Conservation (phyloP, 2,113 vertebrate species). For the Bubo bubo region DNA sequence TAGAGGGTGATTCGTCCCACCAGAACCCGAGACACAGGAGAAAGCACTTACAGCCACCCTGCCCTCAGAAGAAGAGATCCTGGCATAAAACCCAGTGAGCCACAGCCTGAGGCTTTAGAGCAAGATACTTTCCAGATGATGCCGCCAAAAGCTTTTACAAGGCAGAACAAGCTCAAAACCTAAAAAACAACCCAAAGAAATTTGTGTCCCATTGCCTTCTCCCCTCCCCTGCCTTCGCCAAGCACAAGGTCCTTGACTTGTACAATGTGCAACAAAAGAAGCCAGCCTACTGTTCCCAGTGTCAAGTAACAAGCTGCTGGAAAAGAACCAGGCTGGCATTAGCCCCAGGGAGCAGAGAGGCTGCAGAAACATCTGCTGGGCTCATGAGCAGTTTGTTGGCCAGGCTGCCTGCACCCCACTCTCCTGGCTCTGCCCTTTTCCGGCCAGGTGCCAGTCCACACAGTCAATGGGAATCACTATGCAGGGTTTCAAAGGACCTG, state of each 20-base stretch:
- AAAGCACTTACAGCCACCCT: neutral
- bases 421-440: neutral
- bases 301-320: slow-evolving; percentile 58
- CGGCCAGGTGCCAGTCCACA: slow-evolving; percentile 7
- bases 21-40: neutral
- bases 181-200: neutral
- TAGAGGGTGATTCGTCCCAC: neutral
- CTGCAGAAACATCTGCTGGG: slow-evolving; percentile 66
- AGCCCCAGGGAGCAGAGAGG: neutral
- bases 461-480: neutral
- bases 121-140: neutral
- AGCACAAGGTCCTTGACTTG: neutral
- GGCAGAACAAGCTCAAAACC: neutral
- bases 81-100: neutral
- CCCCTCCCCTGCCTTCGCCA: neutral
- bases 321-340: slow-evolving; percentile 45
- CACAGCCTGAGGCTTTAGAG: neutral
- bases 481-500: neutral
- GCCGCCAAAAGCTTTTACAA: neutral
- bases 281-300: slow-evolving; percentile 17
- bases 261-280: slow-evolving; percentile 13
- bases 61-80: neutral
- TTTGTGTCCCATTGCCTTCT: neutral
- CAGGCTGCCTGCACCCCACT: neutral
- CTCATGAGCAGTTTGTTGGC: neutral